Conservation (phyloP, 2,797 vertebrate species). For the Ctenochaetus hawaiiensis region DNA sequence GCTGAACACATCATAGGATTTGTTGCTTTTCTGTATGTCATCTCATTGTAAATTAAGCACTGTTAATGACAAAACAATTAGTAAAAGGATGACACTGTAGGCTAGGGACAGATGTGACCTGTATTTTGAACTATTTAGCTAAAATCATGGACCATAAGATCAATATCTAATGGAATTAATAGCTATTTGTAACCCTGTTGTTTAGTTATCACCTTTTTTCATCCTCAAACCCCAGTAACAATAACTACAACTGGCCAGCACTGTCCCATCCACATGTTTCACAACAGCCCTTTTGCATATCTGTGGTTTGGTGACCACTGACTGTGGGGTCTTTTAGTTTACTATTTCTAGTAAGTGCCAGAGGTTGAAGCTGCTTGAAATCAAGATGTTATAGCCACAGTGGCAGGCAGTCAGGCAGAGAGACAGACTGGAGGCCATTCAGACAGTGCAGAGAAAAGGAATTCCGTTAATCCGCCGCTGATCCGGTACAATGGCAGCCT, state of each 20-base stretch:
- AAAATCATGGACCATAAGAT: not conserved
- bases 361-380: conserved; percentile 34
- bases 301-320: conserved; percentile 8
- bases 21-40: not conserved
- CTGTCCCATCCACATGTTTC: conserved; percentile 64
- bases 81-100: not conserved
- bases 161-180: not conserved
- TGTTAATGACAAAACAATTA: not conserved
- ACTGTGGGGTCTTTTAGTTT: conserved; percentile 5
- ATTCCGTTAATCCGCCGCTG: conserved; percentile 88
- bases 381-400: conserved; percentile 53
- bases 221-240: conserved; percentile 26
- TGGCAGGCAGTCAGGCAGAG: conserved; percentile 20
- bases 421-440: conserved; percentile 78
- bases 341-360: conserved; percentile 48
- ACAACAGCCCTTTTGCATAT: conserved; percentile 35
- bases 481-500: conserved; percentile 89
- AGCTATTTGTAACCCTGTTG: not conserved
- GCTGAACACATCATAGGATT: not conserved
- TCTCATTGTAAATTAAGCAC: not conserved
- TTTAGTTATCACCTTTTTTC: conserved; percentile 13
- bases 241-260: conserved; percentile 15
- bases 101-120: not conserved
- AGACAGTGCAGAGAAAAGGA: conserved; percentile 84
- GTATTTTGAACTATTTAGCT: not conserved